Percentiles rank a stretch among this genome's conserved stretches.
These are phyloP conservation scores for Eurytoma adleriae DNA, from an alignment of 2,888 invertebrate genomes.

Conservation along the genomic window DNA sequence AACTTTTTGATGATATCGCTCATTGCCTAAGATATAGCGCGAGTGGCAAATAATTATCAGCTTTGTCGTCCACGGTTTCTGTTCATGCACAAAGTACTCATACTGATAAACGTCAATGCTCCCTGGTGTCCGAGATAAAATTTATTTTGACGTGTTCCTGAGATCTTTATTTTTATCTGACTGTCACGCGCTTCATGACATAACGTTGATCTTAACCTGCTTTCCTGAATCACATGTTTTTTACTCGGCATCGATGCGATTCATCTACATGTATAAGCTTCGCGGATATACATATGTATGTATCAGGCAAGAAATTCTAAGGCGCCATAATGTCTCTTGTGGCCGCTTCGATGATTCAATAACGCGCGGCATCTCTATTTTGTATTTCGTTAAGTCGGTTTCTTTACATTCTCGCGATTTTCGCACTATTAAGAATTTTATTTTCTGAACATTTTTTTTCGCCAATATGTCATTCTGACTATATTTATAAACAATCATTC, in stretches of 20 bases:
- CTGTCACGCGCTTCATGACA: slow-evolving; percentile 18
- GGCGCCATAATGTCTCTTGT: slow-evolving; percentile 28
- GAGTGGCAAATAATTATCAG: slow-evolving; percentile 29
- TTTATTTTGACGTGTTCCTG: slow-evolving; percentile 20
- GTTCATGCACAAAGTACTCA: slow-evolving; percentile 26
- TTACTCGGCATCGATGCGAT: background rate
- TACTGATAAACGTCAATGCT: slow-evolving; percentile 24
- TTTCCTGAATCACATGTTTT: slow-evolving; percentile 7
- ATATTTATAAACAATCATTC: too few species aligned
- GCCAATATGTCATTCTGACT: too few species aligned
- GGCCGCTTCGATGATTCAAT: background rate
- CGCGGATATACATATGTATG: background rate
- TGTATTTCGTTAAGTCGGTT: too few species aligned
- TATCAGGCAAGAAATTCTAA: slow-evolving; percentile 2
- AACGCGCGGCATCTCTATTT: slow-evolving; percentile 19
- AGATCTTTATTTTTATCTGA: slow-evolving; percentile 22
- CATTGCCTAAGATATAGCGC: slow-evolving; percentile 13
- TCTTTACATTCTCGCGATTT: too few species aligned
- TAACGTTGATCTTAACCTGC: slow-evolving; percentile 14
- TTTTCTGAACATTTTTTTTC: too few species aligned
- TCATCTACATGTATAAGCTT: background rate
- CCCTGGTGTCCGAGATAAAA: slow-evolving; percentile 21
- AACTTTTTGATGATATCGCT: background rate
- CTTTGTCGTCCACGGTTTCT: slow-evolving; percentile 24
- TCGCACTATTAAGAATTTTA: too few species aligned